These are phyloP conservation scores for Diplodus puntazzo DNA, from an alignment of 2,797 vertebrate species.

Conservation along the genomic window DNA sequence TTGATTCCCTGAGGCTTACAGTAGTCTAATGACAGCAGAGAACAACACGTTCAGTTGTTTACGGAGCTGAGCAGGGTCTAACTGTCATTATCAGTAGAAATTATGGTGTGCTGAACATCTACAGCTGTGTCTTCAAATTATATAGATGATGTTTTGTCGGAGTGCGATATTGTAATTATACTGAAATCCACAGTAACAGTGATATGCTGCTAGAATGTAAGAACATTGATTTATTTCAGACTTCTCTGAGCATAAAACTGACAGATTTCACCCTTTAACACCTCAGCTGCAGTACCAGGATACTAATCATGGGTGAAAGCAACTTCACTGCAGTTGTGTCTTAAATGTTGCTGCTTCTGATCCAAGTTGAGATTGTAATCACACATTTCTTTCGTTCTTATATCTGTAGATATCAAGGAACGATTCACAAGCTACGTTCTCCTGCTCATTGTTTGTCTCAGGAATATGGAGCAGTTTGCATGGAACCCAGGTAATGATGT, in stretches of 20 bases:
- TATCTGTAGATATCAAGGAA: slow-evolving; percentile 94
- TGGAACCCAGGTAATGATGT: slow-evolving; percentile 93
- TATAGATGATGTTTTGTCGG: neutral
- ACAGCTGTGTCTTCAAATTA: slow-evolving; percentile 16
- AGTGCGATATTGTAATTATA: neutral
- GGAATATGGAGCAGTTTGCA: slow-evolving; percentile 99
- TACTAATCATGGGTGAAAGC: neutral
- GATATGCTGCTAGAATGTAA: neutral
- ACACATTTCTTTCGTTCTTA: neutral
- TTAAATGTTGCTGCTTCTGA: neutral
- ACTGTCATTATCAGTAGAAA: slow-evolving; percentile 8
- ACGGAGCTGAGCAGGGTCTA: neutral
- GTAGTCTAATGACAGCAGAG: slow-evolving; percentile 37
- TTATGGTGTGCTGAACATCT: slow-evolving; percentile 20
- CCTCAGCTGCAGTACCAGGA: neutral
- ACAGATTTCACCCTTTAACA: slow-evolving; percentile 9
- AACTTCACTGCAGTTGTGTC: neutral
- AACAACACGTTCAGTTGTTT: slow-evolving; percentile 32
- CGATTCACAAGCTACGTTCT: slow-evolving; percentile 96
- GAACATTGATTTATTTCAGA: neutral
- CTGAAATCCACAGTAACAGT: neutral
- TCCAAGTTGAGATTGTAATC: neutral
- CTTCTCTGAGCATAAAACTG: neutral
- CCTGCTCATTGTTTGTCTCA: slow-evolving; percentile 95
- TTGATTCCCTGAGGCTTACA: slow-evolving; percentile 11